Evolutionary conservation across 2,888 invertebrate genomes (phyloP).

Genomic region (Ectobius pallidus): DNA sequence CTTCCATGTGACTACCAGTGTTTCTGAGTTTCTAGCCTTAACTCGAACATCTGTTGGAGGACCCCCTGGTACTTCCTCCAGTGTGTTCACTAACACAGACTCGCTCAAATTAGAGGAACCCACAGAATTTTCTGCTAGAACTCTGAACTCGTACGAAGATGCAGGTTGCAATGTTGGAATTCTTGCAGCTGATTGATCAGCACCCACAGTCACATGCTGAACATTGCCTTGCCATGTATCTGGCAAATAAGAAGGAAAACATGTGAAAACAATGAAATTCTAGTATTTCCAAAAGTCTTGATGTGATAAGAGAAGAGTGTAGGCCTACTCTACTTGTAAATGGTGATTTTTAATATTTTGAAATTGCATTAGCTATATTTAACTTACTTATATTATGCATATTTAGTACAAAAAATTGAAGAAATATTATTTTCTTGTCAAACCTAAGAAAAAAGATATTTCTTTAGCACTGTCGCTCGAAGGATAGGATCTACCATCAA

Average conservation of each 20-base stretch:
- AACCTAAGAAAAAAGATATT: too few species aligned
- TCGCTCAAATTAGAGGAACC: slow-evolving; percentile 53
- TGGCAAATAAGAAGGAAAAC: background rate
- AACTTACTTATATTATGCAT: too few species aligned
- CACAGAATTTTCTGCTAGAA: slow-evolving; percentile 53
- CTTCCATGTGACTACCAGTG: slow-evolving; percentile 55
- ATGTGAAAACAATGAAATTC: background rate
- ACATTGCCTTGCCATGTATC: slow-evolving; percentile 20
- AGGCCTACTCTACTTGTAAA: too few species aligned
- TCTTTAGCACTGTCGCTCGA: too few species aligned
- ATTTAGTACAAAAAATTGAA: too few species aligned
- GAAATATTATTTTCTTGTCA: too few species aligned
- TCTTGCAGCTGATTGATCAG: slow-evolving; percentile 20
- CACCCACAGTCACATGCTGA: slow-evolving; percentile 32
- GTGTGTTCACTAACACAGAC: slow-evolving; percentile 50
- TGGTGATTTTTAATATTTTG: too few species aligned
- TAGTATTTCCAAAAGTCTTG: background rate
- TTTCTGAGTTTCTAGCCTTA: slow-evolving; percentile 53
- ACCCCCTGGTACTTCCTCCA: slow-evolving; percentile 53
- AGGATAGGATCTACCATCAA: too few species aligned
- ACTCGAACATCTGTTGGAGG: slow-evolving; percentile 54
- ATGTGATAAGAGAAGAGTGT: too few species aligned
- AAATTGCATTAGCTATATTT: too few species aligned
- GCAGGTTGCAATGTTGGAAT: slow-evolving; percentile 51
- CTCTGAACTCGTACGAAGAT: slow-evolving; percentile 52